Percentiles rank a stretch among this genome's conserved stretches.
Conservation (phyloP, 2,888 invertebrate genomes). For the Rhamnusium bicolor region DNA sequence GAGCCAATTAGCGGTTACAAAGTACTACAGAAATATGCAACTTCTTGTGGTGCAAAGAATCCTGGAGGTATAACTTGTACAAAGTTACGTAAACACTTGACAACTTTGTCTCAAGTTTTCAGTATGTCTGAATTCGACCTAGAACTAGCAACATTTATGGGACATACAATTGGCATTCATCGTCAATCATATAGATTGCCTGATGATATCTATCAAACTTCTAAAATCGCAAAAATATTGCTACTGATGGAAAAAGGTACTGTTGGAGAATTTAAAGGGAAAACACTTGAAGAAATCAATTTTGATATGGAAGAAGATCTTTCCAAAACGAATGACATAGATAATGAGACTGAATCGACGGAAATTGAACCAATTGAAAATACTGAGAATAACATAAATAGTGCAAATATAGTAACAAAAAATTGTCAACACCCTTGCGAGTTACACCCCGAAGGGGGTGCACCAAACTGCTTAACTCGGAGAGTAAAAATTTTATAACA, state of each 20-base stretch:
- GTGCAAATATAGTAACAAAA: neutral
- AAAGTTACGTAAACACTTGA: constrained; percentile 47
- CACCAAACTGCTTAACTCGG: too few species aligned
- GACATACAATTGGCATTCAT: constrained; percentile 48
- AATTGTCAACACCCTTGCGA: too few species aligned
- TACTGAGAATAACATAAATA: neutral
- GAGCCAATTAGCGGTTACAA: constrained; percentile 51
- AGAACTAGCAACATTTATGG: constrained; percentile 51
- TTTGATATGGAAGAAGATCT: constrained; percentile 2
- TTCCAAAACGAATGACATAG: neutral
- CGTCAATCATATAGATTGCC: constrained; percentile 34
- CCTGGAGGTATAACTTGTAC: constrained; percentile 44
- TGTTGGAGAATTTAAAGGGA: neutral
- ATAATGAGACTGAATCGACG: neutral
- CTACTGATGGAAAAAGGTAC: constrained; percentile 1
- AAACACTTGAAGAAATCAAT: constrained; percentile 6
- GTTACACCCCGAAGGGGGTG: too few species aligned
- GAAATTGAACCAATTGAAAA: constrained; percentile 2
- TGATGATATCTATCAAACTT: constrained; percentile 33
- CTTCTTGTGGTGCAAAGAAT: constrained; percentile 48
- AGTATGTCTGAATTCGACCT: constrained; percentile 47
- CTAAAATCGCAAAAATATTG: constrained; percentile 4
- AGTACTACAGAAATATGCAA: constrained; percentile 47
- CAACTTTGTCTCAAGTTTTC: constrained; percentile 49
- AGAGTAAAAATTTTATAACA: too few species aligned